phyloP scores from a whole-genome alignment of 1,140 invertebrate genomes.

The Temnothorax longispinosus region DNA sequence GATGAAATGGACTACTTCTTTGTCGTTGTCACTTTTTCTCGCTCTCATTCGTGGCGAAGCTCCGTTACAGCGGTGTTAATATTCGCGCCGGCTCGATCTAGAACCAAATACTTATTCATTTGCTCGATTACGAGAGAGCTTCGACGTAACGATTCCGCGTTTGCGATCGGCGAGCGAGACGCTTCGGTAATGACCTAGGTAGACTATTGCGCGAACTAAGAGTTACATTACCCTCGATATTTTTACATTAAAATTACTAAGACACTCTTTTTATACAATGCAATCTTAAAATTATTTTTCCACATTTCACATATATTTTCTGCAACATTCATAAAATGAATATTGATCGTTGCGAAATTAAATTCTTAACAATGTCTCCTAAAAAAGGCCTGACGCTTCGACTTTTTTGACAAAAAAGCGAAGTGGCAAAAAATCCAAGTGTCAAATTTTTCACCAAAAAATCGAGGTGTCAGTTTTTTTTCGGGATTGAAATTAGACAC shows the following conservation, averaged over 20 bases:
- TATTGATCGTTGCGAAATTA: not conserved
- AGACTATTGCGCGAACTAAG: slow-evolving; percentile 29
- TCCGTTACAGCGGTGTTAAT: slow-evolving; percentile 71
- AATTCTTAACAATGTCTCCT: not conserved
- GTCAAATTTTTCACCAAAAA: slow-evolving; percentile 9
- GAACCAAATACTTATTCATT: slow-evolving; percentile 61
- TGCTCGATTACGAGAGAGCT: slow-evolving; percentile 30
- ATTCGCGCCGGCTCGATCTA: slow-evolving; percentile 56
- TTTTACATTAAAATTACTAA: not conserved
- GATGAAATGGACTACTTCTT: slow-evolving; percentile 69
- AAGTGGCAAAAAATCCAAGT: not conserved
- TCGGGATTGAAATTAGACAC: slow-evolving; percentile 5
- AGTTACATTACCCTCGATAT: not conserved
- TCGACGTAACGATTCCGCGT: slow-evolving; percentile 35
- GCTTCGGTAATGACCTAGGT: slow-evolving; percentile 49
- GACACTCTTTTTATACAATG: not conserved
- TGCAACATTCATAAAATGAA: not conserved
- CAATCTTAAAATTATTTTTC: not conserved
- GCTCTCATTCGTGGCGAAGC: slow-evolving; percentile 70
- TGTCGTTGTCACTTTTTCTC: slow-evolving; percentile 76
- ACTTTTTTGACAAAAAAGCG: not conserved
- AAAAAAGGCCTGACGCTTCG: not conserved
- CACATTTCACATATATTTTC: not conserved
- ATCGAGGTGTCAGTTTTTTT: slow-evolving; percentile 19
- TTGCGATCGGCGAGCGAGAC: slow-evolving; percentile 34